phyloP scores from a whole-genome alignment of 1,140 invertebrate species.

The Trigoniulus corallinus region DNA sequence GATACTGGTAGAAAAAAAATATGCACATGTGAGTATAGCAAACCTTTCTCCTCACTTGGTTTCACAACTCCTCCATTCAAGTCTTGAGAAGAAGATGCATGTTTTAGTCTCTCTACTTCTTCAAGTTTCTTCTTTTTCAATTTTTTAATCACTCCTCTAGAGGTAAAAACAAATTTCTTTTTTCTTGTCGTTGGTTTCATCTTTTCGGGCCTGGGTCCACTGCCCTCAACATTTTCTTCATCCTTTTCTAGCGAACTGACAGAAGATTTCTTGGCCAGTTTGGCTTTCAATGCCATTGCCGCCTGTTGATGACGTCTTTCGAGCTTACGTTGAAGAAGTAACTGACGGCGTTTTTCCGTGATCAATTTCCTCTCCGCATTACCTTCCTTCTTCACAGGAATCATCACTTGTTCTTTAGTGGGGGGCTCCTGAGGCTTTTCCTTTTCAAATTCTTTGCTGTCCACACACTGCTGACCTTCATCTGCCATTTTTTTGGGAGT shows the following conservation, averaged over 20 bases:
- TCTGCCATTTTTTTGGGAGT: constrained; percentile 13
- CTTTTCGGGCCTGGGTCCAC: background rate
- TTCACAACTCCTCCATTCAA: too few relatives aligned
- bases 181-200: background rate
- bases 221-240: too few relatives aligned
- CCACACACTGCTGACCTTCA: background rate
- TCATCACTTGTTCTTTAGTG: constrained; percentile 1
- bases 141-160: background rate
- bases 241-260: constrained; percentile 2
- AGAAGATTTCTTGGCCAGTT: too few relatives aligned
- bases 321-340: background rate
- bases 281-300: too few relatives aligned
- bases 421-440: constrained; percentile 9
- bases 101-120: too few relatives aligned
- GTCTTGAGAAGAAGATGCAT: too few relatives aligned
- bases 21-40: too few relatives aligned
- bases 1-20: too few relatives aligned
- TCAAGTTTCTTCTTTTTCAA: constrained; percentile 6
- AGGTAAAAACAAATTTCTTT: background rate
- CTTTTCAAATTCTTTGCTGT: background rate
- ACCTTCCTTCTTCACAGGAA: background rate
- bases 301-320: constrained; percentile 4
- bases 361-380: background rate
- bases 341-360: background rate
- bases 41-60: too few relatives aligned